Base-by-base conservation (phyloP, 2,113 vertebrate species). In the Spilogale gracilis region DNA sequence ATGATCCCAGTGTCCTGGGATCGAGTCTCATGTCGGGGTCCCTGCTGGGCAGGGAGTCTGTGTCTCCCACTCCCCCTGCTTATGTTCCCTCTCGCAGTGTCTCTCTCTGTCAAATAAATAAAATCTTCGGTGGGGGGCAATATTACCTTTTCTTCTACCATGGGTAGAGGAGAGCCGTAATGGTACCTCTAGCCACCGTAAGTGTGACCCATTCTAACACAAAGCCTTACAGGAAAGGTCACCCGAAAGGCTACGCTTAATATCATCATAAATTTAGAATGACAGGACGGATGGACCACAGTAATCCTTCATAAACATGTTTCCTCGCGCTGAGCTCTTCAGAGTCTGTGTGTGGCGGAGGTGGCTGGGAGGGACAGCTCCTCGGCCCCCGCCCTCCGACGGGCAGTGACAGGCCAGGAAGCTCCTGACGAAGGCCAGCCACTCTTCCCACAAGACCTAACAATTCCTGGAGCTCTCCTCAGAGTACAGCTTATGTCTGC, bases 171-270 rank as follows among this genome's bases (percentile, higher is more conserved):
- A 94, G 23, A 84, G 23, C 78, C 25, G 27, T 21, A 43, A 91
- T 12, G 13, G 56, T 52, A n/a, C 32, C 45, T 84, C 84, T 71
- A 43, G 25, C 20, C 9, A 7, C 25, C 54, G 23, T 48, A 69
- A 38, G 74, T 17, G 61, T 61, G 69, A 74, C 10, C 43, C 48
- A 90, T 45, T 95, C 16, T 74, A 48, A 85, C 43, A 84, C 0
- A 88, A 54, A 84, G 20, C 23, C 61, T 87, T 82, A 60, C 50
- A 82, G 54, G 81, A 88, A 69, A 16, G 38, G n/a, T 63, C 60
- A 76, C 74, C 52, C 94, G 91, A 80, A 87, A 30, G 65, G 73
- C 56, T 87, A 45, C n/a, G 38, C 84, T 96, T 74, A 88, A 82
- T 30, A 56, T 5, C 81, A 71, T 96, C 43, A 71, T 48, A 82